Percentiles rank a stretch among this genome's conserved stretches.
Conservation (phyloP, 2,113 vertebrate genomes). For the Catharus bicknelli region DNA sequence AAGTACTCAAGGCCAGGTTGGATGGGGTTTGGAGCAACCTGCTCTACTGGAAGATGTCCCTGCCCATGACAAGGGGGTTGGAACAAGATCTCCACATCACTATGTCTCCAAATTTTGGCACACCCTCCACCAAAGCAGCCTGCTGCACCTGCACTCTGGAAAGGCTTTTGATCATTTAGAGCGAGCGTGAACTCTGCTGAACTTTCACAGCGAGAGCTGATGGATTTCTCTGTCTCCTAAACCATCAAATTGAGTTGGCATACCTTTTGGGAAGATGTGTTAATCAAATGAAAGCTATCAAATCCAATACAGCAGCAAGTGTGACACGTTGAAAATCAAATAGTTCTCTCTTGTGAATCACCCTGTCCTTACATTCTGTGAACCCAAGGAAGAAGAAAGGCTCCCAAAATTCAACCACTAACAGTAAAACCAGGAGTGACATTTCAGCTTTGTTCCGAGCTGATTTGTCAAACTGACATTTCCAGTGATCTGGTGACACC, state of each 20-base stretch:
- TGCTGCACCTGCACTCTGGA: background rate
- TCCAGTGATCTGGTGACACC: constrained; percentile 2
- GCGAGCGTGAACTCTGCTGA: background rate
- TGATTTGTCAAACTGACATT: constrained; percentile 9
- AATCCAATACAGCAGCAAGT: background rate
- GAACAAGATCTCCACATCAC: background rate
- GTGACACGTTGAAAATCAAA: background rate
- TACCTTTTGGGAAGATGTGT: constrained; percentile 1
- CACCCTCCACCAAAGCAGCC: background rate
- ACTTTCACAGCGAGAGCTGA: background rate
- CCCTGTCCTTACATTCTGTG: background rate
- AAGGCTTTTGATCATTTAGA: background rate
- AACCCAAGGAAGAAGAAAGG: background rate
- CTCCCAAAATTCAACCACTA: background rate
- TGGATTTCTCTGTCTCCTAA: constrained; percentile 3
- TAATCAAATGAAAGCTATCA: constrained; percentile 37
- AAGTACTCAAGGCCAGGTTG: background rate
- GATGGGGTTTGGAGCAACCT: background rate
- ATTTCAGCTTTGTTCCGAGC: background rate
- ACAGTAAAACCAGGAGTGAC: constrained; percentile 9
- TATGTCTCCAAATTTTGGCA: background rate
- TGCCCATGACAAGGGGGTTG: background rate
- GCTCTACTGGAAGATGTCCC: background rate
- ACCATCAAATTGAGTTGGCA: background rate
- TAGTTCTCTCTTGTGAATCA: background rate